Evolutionary conservation across 2,113 vertebrate genomes (phyloP), one percentile per base, ranked within the genome.

Genomic region (Gallinago paraguaiae): DNA sequence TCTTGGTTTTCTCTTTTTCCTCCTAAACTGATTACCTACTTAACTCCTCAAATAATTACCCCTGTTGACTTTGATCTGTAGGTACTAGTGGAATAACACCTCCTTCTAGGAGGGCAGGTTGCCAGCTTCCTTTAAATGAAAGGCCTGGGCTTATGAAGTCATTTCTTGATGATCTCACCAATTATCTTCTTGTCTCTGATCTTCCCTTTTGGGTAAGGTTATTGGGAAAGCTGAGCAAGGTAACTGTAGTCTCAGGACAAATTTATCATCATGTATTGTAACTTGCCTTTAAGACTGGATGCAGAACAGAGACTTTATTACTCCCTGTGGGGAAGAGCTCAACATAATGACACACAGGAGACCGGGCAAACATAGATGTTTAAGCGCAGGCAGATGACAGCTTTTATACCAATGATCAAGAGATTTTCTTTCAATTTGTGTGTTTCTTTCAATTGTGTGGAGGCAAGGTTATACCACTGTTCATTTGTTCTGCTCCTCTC

Each of bases 121-220:
- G 95, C 96, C 97, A 97, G 75, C 35, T 96, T 96, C 91, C 84
- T 97, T 82, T 60, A 94, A 77, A 97, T 88, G 78, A 94, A 96
- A 96, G 79, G 56, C 56, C 60, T 67, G 69, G 63, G 43, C 23
- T 96, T 86, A 96, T 97, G 93, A 95, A 92, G 77, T 96, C 7
- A 96, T 93, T 95, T 95, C 80, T 93, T 91, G 81, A 82, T 91
- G 92, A 92, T 96, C 94, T 96, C 92, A 96, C 87, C 88, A 92
- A 94, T 96, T 97, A 95, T 82, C 82, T 94, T 92, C 82, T 93
- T 96, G 84, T 88, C 95, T 96, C 84, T 97, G 92, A 97, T 97
- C 95, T 95, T 96, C 86, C 80, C 87, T 94, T 96, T 95, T 84
- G 82, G 78, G 71, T 69, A 94, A 93, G 67, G 70, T 96, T 96